Conservation (phyloP, 2,113 vertebrate genomes). For the Lepus americanus region DNA sequence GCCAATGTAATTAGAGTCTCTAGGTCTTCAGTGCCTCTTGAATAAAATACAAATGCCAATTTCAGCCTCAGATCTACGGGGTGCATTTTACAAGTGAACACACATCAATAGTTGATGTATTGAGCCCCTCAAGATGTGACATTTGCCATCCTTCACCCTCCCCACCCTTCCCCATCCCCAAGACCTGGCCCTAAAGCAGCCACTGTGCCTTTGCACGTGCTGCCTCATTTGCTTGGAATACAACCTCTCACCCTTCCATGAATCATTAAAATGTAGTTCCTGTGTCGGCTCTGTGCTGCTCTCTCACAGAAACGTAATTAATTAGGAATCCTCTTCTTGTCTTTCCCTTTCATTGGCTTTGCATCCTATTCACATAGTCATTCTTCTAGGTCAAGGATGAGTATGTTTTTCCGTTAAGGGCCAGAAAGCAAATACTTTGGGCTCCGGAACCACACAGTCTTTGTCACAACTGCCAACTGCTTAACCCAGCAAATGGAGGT, state of each 20-base stretch:
- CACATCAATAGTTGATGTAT: accelerated
- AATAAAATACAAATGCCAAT: neutral
- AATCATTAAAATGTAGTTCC: neutral
- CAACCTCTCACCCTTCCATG: neutral
- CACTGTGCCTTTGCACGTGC: accelerated
- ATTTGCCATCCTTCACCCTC: neutral
- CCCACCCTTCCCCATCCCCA: neutral
- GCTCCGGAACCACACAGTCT: neutral
- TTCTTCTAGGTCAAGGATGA: neutral
- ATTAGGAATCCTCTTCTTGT: accelerated
- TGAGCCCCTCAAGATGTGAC: neutral
- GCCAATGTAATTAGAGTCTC: neutral
- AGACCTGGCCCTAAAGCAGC: neutral
- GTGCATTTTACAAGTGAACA: neutral
- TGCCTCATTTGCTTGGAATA: neutral
- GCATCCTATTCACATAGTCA: accelerated
- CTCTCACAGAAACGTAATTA: accelerated
- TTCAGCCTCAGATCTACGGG: neutral
- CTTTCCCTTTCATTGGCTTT: accelerated
- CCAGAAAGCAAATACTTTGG: slow-evolving; percentile 2
- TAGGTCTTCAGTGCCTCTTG: neutral
- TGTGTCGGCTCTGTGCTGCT: accelerated
- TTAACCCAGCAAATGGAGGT: neutral
- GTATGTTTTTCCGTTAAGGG: neutral
- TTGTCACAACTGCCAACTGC: neutral